Evolutionary conservation across 2,797 vertebrate genomes (phyloP), one percentile per base, ranked within the genome.

Genomic region (Acestrorhynchus altus): DNA sequence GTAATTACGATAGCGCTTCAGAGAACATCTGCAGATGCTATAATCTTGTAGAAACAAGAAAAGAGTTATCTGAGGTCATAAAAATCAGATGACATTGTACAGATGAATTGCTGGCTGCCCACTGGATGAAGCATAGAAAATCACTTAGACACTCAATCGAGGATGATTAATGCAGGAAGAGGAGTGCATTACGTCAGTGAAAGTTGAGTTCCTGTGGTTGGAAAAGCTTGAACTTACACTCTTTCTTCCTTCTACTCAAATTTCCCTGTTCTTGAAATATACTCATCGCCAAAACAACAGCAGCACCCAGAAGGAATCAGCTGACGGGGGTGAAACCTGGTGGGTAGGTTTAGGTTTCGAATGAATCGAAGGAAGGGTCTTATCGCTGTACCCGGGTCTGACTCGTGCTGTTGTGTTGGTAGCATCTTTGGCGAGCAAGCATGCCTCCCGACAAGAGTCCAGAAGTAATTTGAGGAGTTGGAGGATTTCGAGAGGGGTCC

Each of bases 91-190:
- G 64, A 47, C 8, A 67, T 28, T 12, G 2, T 47, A 67, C 13
- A 47, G 42, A 66, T 47, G 64, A 67, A 47, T 28, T 47, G 18
- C 44, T 16, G 15, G 64, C 22, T 39, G 31, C 59, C 31, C 35
- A 20, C 31, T 61, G 59, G 59, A n/a, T 61, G 59, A 61, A 39
- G 31, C 59, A 61, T 61, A 40, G 20, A 65, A 42, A 65, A 65
- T 46, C 63, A 22, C 20, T 65, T 22, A 42, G 63, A 20, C 31
- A 61, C 59, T 61, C 40, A 44, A 65, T 65, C 40, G 4, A 22
- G 20, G 40, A 65, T 44, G 39, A 65, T 46, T 65, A 65, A 46
- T 8, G n/a, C 13, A 44, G 22, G 40, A 15, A 7, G n/a, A 13
- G 44, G 24, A 39, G 31, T n/a, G 39, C 31, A 61, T 61, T 61